These are phyloP conservation scores for Chymomyza procnemis DNA, from an alignment of 2,888 invertebrate species.

Conservation along the genomic window DNA sequence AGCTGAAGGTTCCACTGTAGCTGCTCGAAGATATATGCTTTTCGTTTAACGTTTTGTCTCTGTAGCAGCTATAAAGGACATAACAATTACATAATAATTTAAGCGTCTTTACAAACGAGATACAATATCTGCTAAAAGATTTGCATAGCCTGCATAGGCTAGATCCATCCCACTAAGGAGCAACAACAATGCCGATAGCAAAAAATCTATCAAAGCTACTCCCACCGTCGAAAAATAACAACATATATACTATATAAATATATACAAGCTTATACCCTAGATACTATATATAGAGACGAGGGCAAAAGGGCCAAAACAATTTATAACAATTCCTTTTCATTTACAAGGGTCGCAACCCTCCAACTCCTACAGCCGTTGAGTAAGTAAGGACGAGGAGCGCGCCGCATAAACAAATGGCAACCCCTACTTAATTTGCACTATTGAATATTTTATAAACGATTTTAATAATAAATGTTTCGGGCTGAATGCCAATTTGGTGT, in stretches of 20 bases:
- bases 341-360: constrained; percentile 36
- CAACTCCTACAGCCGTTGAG: too few species aligned
- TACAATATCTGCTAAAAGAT: constrained; percentile 26
- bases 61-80: neutral
- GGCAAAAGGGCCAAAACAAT: constrained; percentile 49
- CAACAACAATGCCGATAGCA: constrained; percentile 32
- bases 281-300: neutral
- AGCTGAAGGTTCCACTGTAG: too few species aligned
- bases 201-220: constrained; percentile 39
- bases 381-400: too few species aligned
- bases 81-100: constrained; percentile 45
- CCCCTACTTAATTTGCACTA: constrained; percentile 46
- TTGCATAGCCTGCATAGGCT: constrained; percentile 14
- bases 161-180: too few species aligned
- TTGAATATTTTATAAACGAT: constrained; percentile 53
- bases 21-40: neutral
- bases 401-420: neutral
- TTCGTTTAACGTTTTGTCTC: neutral
- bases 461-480: constrained; percentile 9
- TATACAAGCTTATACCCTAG: too few species aligned
- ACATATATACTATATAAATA: neutral
- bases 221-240: too few species aligned
- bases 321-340: constrained; percentile 65
- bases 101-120: constrained; percentile 16
- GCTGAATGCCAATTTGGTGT: neutral